phyloP scores from a whole-genome alignment of 92 coral and sea anemone species.

The Ricordea florida region DNA sequence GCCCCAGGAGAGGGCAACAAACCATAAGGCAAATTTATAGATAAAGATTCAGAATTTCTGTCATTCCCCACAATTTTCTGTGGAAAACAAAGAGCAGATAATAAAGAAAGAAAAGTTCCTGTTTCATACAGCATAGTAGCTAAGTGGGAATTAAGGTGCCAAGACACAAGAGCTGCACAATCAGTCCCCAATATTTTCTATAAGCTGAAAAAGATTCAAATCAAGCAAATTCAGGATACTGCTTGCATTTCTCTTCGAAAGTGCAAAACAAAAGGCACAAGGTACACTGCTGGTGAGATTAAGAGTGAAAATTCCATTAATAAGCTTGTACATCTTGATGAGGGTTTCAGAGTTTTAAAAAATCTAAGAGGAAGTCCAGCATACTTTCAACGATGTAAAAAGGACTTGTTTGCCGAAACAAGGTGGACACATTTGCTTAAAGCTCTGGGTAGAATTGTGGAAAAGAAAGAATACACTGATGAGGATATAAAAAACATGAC shows the following conservation, averaged over 20 bases:
- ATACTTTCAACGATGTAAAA: slow-evolving; percentile 69
- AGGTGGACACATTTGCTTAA: slow-evolving; percentile 68
- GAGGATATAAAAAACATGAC: slow-evolving; percentile 52
- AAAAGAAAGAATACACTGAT: slow-evolving; percentile 55
- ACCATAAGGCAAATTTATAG: slow-evolving; percentile 70
- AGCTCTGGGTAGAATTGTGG: slow-evolving; percentile 58
- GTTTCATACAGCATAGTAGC: slow-evolving; percentile 48
- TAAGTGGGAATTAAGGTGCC: slow-evolving; percentile 71
- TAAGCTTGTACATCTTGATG: slow-evolving; percentile 70
- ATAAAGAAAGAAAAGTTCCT: slow-evolving; percentile 43
- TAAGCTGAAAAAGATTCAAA: slow-evolving; percentile 76
- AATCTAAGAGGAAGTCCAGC: slow-evolving; percentile 67
- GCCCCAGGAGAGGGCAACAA: slow-evolving; percentile 84
- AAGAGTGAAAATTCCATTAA: slow-evolving; percentile 43
- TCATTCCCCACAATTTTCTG: slow-evolving; percentile 72
- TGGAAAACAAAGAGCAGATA: slow-evolving; percentile 57
- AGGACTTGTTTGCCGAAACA: slow-evolving; percentile 80
- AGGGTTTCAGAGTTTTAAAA: slow-evolving; percentile 79
- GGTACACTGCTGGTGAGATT: slow-evolving; percentile 71
- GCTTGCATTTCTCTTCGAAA: slow-evolving; percentile 55
- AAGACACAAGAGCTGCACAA: slow-evolving; percentile 66
- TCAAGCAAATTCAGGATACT: slow-evolving; percentile 68
- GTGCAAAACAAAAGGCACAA: slow-evolving; percentile 74
- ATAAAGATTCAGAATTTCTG: slow-evolving; percentile 68
- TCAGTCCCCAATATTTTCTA: slow-evolving; percentile 72